Base-by-base conservation (phyloP, 2,797 vertebrate genomes). In the Moxostoma hubbsi region DNA sequence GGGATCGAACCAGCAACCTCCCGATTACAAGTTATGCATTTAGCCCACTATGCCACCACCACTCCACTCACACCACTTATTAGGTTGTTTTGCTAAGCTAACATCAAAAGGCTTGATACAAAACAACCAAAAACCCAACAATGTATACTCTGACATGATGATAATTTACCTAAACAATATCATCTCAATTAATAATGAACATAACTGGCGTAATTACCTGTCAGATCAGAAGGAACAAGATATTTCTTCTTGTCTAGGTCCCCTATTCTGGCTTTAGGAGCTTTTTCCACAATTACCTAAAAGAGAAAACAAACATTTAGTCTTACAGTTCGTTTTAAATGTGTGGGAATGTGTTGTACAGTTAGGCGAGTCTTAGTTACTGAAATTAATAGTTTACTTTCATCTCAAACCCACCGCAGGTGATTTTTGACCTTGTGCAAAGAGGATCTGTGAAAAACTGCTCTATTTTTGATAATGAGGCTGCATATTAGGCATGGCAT, bases 161-260 rank as follows among this genome's bases (percentile, higher is more conserved):
- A 24, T 24, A 2, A 24, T 24, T 24, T 24, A 2, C 3, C 24
- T 24, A 1, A 24, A 24, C 24, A 9, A 92, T 11, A 59, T 24
- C 9, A 24, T 11, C 8, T 18, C 16, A 59, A 59, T 15, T 6
- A 2, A 36, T 36, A 7, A 24, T 16, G 9, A 53, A 11, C 9
- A 11, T 2, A 57, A 16, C 15, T 55, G 7, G 54, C 54, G 6
- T 15, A 18, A 18, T 59, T 7, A 97, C 96, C 96, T 90, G 96
- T 98, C 85, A 98, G 93, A 86, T 98, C 96, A 47, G 96, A 97
- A 68, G 96, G 96, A 82, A 98, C 96, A 88, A 97, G 92, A 74
- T 97, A 97, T 89, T 98, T 97, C 92, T 97, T 98, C 92, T 98
- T 98, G 91, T 98, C 96, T 92, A 97, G 89, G 82, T 97, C 96